A percentile compares a stretch with the other conserved stretches of the same genome.
Conservation (phyloP, 2,113 vertebrate genomes). For the Paradoxurus hermaphroditus region DNA sequence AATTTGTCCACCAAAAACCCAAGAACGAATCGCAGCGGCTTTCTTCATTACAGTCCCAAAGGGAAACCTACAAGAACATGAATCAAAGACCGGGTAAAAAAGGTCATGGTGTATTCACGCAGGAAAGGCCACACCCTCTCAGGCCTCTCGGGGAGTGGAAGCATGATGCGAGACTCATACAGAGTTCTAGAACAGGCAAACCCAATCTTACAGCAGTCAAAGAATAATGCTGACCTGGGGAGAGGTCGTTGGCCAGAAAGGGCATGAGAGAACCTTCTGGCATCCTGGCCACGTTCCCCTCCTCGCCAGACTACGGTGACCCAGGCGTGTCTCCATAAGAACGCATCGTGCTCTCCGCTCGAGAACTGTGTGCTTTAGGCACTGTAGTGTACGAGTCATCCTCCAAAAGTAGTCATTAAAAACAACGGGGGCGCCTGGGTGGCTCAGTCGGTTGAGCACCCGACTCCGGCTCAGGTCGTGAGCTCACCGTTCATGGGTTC, state of each 20-base stretch:
- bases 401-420: neutral
- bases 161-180: too few relatives aligned
- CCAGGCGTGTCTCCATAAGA: neutral
- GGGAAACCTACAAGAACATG: neutral
- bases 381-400: neutral
- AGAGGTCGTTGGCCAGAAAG: neutral
- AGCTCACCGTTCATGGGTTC: too few relatives aligned
- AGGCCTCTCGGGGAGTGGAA: neutral
- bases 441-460: too few relatives aligned
- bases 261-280: neutral
- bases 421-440: too few relatives aligned
- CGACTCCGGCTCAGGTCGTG: too few relatives aligned
- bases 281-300: neutral
- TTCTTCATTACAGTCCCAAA: neutral
- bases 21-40: neutral
- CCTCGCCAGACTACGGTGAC: neutral
- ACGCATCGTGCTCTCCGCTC: neutral
- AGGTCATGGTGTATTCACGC: neutral
- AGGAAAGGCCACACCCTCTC: neutral
- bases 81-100: neutral
- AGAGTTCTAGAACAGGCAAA: neutral
- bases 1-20: neutral
- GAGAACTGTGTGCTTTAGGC: too few relatives aligned
- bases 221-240: neutral
- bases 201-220: neutral